These are phyloP conservation scores for Caenorhabditis latens DNA, from an alignment of 1,140 invertebrate species.

Conservation along the genomic window DNA sequence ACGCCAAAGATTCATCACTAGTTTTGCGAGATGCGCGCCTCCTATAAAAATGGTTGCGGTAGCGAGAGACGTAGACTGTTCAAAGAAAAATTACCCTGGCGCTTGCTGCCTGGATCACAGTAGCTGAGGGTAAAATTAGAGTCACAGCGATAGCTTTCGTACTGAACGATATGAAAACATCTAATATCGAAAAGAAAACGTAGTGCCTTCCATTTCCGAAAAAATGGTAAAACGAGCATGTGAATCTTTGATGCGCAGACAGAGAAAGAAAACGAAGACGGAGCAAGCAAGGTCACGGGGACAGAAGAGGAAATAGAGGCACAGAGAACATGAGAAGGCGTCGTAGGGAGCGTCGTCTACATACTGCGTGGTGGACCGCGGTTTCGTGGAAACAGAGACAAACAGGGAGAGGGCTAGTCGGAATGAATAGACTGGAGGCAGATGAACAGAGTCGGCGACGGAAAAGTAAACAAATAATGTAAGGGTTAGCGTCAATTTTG, in stretches of 20 bases:
- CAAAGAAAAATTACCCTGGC: no score
- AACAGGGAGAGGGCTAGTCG: conserved; percentile 1
- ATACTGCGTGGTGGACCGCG: conserved; percentile 3
- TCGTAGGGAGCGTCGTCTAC: neutral
- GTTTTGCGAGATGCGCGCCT: neutral
- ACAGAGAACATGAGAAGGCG: conserved; percentile 40
- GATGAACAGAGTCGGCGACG: conserved; percentile 35
- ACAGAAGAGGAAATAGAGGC: neutral
- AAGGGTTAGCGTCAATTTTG: neutral
- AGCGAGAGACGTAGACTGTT: neutral
- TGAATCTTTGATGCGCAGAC: neutral
- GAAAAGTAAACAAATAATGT: conserved; percentile 30
- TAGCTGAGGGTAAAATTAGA: no score
- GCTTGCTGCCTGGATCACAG: neutral
- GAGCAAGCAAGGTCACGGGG: conserved; percentile 32
- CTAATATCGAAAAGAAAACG: neutral
- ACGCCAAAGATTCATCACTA: neutral
- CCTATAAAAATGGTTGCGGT: neutral
- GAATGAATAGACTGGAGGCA: conserved; percentile 7
- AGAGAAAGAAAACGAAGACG: neutral
- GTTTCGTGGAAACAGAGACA: conserved; percentile 50
- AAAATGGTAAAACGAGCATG: neutral
- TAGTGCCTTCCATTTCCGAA: conserved; percentile 11
- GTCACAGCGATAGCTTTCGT: neutral
- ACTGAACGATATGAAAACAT: neutral